Percentiles rank a stretch among this genome's conserved stretches.
phyloP scores from a whole-genome alignment of 1,140 invertebrate genomes.

The Dermatophagoides farinae region DNA sequence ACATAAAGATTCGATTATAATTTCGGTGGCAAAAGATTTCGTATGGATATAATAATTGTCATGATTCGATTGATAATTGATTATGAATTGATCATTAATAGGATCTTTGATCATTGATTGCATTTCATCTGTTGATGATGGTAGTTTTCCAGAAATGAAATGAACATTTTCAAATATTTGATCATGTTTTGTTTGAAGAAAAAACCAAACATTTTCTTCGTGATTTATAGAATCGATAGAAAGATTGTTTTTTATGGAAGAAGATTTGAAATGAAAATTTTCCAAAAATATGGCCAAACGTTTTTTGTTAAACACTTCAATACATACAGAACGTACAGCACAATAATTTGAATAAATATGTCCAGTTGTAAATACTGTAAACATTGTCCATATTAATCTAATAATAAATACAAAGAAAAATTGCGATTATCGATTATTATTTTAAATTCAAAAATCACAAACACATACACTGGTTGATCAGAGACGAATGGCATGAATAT shows the following conservation, averaged over 20 bases:
- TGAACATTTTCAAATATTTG: neutral
- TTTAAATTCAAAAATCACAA: neutral
- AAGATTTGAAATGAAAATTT: constrained; percentile 17
- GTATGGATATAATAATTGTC: neutral
- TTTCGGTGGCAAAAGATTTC: neutral
- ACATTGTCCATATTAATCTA: constrained; percentile 44
- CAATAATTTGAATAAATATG: constrained; percentile 69
- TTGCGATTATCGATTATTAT: neutral
- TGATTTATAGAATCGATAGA: constrained; percentile 32
- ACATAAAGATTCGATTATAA: neutral
- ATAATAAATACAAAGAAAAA: neutral
- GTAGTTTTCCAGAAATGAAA: too few species aligned
- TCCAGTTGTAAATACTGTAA: constrained; percentile 46
- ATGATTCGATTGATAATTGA: neutral
- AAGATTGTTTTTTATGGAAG: constrained; percentile 20
- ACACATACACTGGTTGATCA: neutral
- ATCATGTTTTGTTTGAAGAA: neutral
- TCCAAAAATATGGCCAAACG: constrained; percentile 44
- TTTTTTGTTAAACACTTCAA: constrained; percentile 56
- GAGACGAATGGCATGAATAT: constrained; percentile 45
- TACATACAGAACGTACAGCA: constrained; percentile 48
- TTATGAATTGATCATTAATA: neutral
- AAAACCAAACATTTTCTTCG: constrained; percentile 28
- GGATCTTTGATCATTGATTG: neutral
- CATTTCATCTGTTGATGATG: neutral